Base-by-base conservation (phyloP, 1,140 invertebrate species). In the Drosophila oshimai region DNA sequence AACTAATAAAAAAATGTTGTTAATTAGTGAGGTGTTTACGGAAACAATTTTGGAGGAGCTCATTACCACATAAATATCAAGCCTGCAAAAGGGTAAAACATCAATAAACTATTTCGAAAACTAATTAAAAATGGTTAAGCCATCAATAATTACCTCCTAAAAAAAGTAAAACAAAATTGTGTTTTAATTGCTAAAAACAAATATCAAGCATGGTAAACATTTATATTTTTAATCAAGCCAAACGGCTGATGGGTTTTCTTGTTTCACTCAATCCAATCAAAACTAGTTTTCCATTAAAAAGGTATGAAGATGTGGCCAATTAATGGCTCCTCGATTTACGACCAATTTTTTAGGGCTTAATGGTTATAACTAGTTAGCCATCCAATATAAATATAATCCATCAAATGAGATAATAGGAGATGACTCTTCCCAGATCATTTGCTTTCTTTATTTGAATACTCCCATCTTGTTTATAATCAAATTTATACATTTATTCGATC, bases 401-500 rank as follows among this genome's bases (percentile, higher is more conserved):
- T 65, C 45, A 50, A 37, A 28, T 29, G 20, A 20, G 26, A 17
- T 67, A 47, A 67, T 65, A 45, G 12, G 53, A 24, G 42, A 24
- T 57, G 41, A 57, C 46, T 65, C 46, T 65, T 64, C 58, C 41
- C 26, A 64, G 58, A 47, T 65, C 61, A 47, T 65, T 65, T 65
- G 33, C 33, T 47, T 37, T 15, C 13, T 42, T 18, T 12, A 44
- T 60, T 26, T 34, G 24, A 26, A n/a, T 58, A 60, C 18, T 62
- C 54, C 58, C 58, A 44, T 28, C 34, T 41, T 60, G 37, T 33
- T 60, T 60, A 15, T 62, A 31, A 49, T 49, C 58, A 50, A 65
- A 65, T 67, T 50, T 67, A 67, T 50, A 50, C 62, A 67, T 67
- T 65, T 65, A 67, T 67, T 33, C 62, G 62, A 65, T 67, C 60